These are phyloP conservation scores for Chrysolina haemoptera DNA, from an alignment of 2,888 invertebrate genomes.

Conservation along the genomic window DNA sequence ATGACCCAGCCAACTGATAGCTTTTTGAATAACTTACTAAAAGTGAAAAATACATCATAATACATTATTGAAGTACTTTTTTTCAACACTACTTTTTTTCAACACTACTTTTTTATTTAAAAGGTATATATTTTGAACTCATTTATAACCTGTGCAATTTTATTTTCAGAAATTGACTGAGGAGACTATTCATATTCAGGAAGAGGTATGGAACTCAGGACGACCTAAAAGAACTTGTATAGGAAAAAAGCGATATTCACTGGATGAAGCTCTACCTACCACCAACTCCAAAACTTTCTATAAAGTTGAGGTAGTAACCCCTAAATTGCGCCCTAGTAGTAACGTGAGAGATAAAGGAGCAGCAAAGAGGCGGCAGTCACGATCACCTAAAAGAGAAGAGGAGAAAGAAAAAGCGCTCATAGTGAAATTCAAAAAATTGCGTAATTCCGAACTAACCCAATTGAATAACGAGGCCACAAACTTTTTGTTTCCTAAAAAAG, in stretches of 20 bases:
- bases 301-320: slow-evolving; percentile 81
- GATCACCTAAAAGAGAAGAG: slow-evolving; percentile 50
- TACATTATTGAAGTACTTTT: no score
- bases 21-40: no score
- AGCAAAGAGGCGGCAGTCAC: slow-evolving; percentile 42
- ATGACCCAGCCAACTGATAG: no score
- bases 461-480: slow-evolving; percentile 90
- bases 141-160: slow-evolving; percentile 2
- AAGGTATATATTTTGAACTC: no score
- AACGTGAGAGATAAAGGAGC: slow-evolving; percentile 53
- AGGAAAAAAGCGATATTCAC: slow-evolving; percentile 65
- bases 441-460: slow-evolving; percentile 81
- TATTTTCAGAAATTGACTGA: slow-evolving; percentile 57
- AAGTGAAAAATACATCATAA: no score
- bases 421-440: slow-evolving; percentile 82
- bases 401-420: slow-evolving; percentile 66
- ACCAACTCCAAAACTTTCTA: slow-evolving; percentile 74
- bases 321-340: slow-evolving; percentile 65
- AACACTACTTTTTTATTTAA: no score
- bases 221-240: slow-evolving; percentile 65
- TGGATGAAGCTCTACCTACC: slow-evolving; percentile 72
- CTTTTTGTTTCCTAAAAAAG: slow-evolving; percentile 85
- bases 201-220: slow-evolving; percentile 66
- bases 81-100: no score
- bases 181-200: slow-evolving; percentile 42